phyloP scores from a whole-genome alignment of 2,888 invertebrate species.

The Dryocosmus kuriphilus region DNA sequence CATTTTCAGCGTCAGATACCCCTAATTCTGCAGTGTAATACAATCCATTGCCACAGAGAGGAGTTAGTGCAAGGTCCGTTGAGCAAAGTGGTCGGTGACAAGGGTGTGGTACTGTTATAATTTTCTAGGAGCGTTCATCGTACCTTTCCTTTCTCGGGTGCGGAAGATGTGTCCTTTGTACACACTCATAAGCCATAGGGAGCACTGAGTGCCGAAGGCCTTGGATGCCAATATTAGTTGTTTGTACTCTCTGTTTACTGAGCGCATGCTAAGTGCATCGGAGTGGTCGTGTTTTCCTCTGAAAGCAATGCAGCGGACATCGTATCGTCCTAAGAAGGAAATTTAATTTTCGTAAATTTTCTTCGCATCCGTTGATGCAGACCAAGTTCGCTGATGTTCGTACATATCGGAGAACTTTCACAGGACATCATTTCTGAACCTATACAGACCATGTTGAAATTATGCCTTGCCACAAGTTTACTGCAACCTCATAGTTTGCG shows the following conservation, averaged over 20 bases:
- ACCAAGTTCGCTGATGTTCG: background rate
- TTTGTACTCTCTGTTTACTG: constrained; percentile 22
- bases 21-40: background rate
- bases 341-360: constrained; percentile 22
- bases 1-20: background rate
- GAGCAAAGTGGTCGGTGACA: background rate
- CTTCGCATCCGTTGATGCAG: background rate
- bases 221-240: constrained; percentile 32
- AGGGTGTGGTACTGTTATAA: background rate
- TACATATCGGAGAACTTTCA: background rate
- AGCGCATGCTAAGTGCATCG: background rate
- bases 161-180: constrained; percentile 36
- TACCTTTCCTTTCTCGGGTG: constrained; percentile 6
- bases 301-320: background rate
- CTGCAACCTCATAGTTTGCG: background rate
- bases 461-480: background rate
- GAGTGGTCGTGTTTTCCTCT: background rate
- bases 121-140: background rate
- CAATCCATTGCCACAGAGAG: background rate
- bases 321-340: background rate
- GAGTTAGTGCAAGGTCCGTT: background rate
- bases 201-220: constrained; percentile 15
- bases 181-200: background rate
- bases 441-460: background rate
- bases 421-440: constrained; percentile 1